Conservation (phyloP, 2,113 vertebrate genomes). For the Erinaceus europaeus region DNA sequence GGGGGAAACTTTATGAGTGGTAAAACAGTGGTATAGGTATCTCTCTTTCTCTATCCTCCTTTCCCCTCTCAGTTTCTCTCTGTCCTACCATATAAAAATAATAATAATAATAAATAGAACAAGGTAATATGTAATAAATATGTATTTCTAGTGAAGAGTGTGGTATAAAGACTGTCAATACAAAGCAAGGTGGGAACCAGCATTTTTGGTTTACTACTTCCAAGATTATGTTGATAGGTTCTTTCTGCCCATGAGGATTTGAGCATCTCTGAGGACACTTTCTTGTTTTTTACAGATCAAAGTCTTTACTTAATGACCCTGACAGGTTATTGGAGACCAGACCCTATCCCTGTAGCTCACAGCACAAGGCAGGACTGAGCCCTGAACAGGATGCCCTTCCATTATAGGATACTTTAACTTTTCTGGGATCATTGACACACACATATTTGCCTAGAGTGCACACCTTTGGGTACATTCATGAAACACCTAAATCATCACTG, state of each 20-base stretch:
- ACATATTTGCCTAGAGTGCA: background rate
- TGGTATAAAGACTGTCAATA: conserved; percentile 28
- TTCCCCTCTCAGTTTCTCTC: too few species aligned
- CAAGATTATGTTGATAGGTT: background rate
- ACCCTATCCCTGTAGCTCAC: background rate
- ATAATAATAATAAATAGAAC: too few species aligned
- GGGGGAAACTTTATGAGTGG: too few species aligned
- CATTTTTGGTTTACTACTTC: conserved; percentile 27
- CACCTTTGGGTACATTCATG: background rate
- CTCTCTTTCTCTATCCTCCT: too few species aligned
- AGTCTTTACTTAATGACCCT: background rate
- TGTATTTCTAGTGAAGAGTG: conserved; percentile 2
- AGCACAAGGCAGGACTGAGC: background rate
- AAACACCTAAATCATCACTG: background rate
- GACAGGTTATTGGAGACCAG: background rate
- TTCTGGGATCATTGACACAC: background rate
- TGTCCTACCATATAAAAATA: too few species aligned
- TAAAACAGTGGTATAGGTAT: too few species aligned
- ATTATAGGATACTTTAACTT: background rate
- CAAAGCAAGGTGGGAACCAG: background rate
- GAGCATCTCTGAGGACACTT: background rate
- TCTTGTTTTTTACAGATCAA: too few species aligned
- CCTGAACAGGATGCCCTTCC: background rate
- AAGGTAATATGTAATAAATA: background rate
- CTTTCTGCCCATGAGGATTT: background rate